Percentiles rank a stretch among this genome's conserved stretches.
These are phyloP conservation scores for Progne subis DNA, from an alignment of 2,113 vertebrate species.

Conservation along the genomic window DNA sequence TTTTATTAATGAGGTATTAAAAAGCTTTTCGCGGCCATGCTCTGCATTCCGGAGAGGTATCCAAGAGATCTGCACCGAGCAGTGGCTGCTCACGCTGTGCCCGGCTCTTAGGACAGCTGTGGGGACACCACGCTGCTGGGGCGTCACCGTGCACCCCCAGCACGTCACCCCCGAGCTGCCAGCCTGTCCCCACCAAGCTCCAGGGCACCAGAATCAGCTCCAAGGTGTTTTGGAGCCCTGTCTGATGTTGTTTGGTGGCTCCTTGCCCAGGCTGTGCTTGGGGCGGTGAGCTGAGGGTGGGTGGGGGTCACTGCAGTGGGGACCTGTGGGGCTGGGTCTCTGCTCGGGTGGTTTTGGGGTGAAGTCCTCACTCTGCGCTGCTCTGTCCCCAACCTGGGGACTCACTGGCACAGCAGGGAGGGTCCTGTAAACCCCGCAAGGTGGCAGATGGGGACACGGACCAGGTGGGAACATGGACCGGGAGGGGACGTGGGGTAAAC, in stretches of 20 bases:
- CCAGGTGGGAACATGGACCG: no score
- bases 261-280: neutral
- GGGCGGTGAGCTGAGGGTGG: neutral
- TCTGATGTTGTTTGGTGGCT: neutral
- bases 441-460: neutral
- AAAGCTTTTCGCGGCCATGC: neutral
- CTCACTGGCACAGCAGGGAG: neutral
- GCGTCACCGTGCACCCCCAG: neutral
- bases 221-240: neutral
- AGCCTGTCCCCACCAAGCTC: accelerated
- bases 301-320: neutral
- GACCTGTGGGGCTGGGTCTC: accelerated
- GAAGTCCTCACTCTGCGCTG: accelerated
- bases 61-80: neutral
- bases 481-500: no score
- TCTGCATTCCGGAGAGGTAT: neutral
- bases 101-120: accelerated
- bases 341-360: neutral
- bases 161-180: accelerated
- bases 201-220: accelerated
- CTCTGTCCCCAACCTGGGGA: accelerated
- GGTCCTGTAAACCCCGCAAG: neutral
- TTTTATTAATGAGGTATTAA: constrained; percentile 63
- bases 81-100: accelerated
- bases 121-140: accelerated